Conservation (phyloP, 2,113 vertebrate species). For the Lates calcarifer region DNA sequence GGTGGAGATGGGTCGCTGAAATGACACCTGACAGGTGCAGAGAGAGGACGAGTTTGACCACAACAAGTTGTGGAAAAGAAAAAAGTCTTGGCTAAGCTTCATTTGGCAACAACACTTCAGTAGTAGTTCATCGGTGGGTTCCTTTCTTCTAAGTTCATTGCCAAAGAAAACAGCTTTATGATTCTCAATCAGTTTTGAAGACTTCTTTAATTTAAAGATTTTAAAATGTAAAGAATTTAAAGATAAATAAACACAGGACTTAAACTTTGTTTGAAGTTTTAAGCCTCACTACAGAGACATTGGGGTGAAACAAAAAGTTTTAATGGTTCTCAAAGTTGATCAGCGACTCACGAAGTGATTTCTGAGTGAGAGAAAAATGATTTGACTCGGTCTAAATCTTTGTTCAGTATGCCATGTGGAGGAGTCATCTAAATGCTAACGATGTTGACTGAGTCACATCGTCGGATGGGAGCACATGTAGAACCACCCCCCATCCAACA, state of each 20-base stretch:
- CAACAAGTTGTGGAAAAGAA: too few relatives aligned
- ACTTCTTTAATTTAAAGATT: too few relatives aligned
- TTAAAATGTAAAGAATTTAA: neutral
- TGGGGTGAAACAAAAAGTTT: neutral
- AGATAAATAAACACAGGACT: neutral
- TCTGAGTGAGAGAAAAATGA: constrained; percentile 7
- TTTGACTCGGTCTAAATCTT: constrained; percentile 43
- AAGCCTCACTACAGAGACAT: neutral
- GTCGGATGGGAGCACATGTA: neutral
- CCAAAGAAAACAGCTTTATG: neutral
- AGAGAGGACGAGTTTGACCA: too few relatives aligned
- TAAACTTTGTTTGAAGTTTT: too few relatives aligned
- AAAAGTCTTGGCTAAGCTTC: neutral
- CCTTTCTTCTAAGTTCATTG: neutral
- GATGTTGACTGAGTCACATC: constrained; percentile 46
- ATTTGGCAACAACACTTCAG: neutral
- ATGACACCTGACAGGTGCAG: too few relatives aligned
- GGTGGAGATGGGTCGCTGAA: too few relatives aligned
- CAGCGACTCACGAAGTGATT: constrained; percentile 6
- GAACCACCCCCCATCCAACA: neutral
- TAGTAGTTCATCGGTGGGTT: neutral
- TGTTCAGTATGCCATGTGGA: constrained; percentile 43
- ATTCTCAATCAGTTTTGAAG: neutral
- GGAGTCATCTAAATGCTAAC: constrained; percentile 66
- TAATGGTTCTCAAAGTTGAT: constrained; percentile 16